Evolutionary conservation across 53 echinoderm and acorn worm species (phyloP), one percentile per base, ranked within the genome.

Genomic region (Apostichopus leukothele): DNA sequence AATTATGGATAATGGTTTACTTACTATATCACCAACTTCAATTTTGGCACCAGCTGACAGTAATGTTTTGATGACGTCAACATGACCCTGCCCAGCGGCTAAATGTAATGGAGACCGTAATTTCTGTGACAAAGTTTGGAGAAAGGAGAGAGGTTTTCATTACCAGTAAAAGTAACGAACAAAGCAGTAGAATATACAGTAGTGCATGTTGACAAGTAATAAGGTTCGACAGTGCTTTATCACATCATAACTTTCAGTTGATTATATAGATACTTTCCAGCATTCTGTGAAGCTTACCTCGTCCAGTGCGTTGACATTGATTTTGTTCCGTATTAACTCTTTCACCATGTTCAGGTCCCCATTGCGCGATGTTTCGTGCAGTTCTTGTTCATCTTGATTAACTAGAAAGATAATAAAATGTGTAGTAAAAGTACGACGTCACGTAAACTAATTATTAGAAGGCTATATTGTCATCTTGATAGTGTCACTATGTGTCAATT

Each of bases 1-100:
- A 39, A 39, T 39, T 39, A 39, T 39, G 39, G 39, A 39, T 39
- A 3, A 39, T 39, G 39, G 39, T 57, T 57, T 10, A 60, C 85
- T 84, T 76, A 94, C 95, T 91, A 95, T 97, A 68, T 97, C 97
- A 22, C 91, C 60, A 10, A 75, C 54, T 54, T 97, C 95, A 20
- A 95, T 89, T 5, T 83, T 93, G 6, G 93, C 94, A 61, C 95
- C 97, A 6, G 89, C 92, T 53, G 91, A 89, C 22, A 95, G 73
- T 8, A 97, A 76, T 59, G 84, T 59, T 55, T 60, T 83, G 75
- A 97, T 86, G 81, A 97, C 90, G 25, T 95, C 94, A 7, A 74
- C 86, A 90, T 97, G 97, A 79, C 97, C 97, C 78, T 97, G 97
- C 22, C 95, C 97, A 16, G 97, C 90, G n/a, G 95, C 97, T 13